These are phyloP conservation scores for Eudorcas thomsonii DNA, from an alignment of 2,113 vertebrate species.

Conservation along the genomic window DNA sequence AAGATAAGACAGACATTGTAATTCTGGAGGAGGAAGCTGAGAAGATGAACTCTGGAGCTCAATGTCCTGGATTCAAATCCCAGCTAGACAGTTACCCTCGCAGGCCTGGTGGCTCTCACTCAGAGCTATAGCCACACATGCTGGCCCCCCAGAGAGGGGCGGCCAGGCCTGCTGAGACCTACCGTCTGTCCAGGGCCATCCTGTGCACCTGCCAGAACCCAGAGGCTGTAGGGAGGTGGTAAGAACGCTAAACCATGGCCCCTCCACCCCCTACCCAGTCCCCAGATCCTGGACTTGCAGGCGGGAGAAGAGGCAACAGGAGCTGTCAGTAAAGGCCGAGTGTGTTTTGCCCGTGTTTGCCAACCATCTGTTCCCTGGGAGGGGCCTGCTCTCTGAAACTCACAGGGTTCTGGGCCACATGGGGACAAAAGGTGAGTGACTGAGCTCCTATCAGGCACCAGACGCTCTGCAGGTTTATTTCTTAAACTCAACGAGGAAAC, in stretches of 20 bases:
- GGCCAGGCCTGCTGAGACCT: background rate
- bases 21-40: background rate
- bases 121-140: background rate
- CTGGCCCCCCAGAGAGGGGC: background rate
- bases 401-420: background rate
- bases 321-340: background rate
- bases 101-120: background rate
- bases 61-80: background rate
- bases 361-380: background rate
- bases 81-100: background rate
- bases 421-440: background rate
- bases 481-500: background rate
- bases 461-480: constrained; percentile 50
- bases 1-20: background rate
- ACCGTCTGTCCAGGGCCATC: background rate
- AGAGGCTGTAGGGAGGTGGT: background rate
- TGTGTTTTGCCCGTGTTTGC: background rate
- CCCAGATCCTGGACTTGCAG: background rate
- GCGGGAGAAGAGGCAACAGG: background rate
- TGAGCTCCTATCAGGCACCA: background rate
- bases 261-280: background rate
- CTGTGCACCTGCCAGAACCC: background rate
- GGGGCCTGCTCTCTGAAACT: background rate
- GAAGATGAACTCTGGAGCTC: background rate
- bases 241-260: fast-evolving